These are phyloP conservation scores for Hyperoodon ampullatus DNA, from an alignment of 2,113 vertebrate species.

Conservation along the genomic window DNA sequence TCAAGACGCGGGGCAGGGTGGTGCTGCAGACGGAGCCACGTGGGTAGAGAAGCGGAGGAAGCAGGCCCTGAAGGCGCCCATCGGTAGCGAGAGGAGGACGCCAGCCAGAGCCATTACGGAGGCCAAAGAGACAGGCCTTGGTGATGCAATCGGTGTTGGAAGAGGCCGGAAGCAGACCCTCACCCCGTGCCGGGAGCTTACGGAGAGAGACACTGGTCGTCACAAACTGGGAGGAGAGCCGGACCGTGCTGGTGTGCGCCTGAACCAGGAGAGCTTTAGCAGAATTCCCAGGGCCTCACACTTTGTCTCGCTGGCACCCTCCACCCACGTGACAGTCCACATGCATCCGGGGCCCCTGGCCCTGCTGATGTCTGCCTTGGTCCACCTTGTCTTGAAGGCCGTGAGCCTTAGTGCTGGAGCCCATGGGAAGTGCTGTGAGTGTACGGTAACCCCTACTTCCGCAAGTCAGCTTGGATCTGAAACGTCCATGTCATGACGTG, in stretches of 20 bases:
- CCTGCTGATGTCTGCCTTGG: not conserved
- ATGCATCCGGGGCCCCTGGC: not conserved
- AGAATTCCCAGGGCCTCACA: not conserved
- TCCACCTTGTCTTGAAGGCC: not conserved
- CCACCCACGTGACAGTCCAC: rapidly evolving
- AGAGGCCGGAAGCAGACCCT: no score
- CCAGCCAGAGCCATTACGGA: not conserved
- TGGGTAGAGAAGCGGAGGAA: rapidly evolving
- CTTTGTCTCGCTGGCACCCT: not conserved
- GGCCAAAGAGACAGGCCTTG: not conserved
- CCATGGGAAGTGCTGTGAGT: rapidly evolving
- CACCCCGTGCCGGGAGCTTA: no score
- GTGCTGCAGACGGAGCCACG: not conserved
- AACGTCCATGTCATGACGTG: not conserved
- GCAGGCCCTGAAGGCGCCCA: not conserved
- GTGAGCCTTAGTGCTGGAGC: not conserved
- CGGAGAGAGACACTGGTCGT: not conserved
- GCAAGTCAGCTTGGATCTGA: not conserved
- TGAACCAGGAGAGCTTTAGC: rapidly evolving
- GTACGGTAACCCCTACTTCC: not conserved
- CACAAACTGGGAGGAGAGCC: rapidly evolving
- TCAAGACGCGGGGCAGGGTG: not conserved
- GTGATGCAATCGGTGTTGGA: not conserved
- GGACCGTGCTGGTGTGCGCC: rapidly evolving
- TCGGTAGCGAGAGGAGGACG: rapidly evolving